Evolutionary conservation across 2,888 invertebrate genomes (phyloP), one percentile per base, ranked within the genome.

Genomic region (Brenthis daphne): DNA sequence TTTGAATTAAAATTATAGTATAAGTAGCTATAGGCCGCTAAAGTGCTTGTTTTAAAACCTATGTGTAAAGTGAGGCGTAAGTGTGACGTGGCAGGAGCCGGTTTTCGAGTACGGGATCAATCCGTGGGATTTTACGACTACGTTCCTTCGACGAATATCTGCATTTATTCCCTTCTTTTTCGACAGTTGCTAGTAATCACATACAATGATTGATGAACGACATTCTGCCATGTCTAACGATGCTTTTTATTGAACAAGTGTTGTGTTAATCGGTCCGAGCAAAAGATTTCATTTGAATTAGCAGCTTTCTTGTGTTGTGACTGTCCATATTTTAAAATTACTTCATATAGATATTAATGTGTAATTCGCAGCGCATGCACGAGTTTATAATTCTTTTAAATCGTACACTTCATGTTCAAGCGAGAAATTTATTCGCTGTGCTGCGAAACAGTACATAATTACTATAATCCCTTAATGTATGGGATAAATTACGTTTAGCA

Each of bases 401-500:
- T 64, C 72, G 61, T 73, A 70, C 68, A 68, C 74, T 71, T 71
- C 58, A 73, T 70, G 74, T 73, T 71, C 64, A 64, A 65, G 50
- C 71, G 72, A 68, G 75, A 75, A 70, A 74, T 73, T 69, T 75
- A 73, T 71, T 68, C 70, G 66, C 67, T 65, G 54, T 67, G 64
- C 67, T 72, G 70, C 70, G 70, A 70, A 72, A 74, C 58, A 72
- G 68, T 74, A 73, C 69, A 72, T 76, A 75, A 76, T 76, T 75
- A 75, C 75, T 71, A 70, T 74, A 76, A 76, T 76, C 74, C 73
- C 70, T 72, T 76, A 73, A 76, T 75, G 76, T 74, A 71, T 65
- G 68, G 69, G 65, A 76, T 76, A 76, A 76, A 75, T 76, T 75
- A 73, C 69, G 73, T 72, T 73, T 73, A 73, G 71, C 74, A 71